These are phyloP conservation scores for Petrocephalus schoutedeni DNA, from an alignment of 2,797 vertebrate genomes.

Conservation along the genomic window DNA sequence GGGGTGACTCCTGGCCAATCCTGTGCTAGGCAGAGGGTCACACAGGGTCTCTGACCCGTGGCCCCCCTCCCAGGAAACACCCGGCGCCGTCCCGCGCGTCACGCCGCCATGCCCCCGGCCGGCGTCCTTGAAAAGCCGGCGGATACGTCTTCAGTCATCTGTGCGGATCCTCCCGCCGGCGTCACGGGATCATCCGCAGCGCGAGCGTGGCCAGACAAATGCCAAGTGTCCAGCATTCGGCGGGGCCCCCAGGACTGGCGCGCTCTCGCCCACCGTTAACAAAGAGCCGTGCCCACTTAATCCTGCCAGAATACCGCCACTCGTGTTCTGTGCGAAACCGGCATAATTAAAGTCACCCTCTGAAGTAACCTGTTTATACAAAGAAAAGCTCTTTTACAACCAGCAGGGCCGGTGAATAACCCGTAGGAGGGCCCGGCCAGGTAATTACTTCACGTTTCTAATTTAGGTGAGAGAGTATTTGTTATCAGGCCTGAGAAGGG, in stretches of 20 bases:
- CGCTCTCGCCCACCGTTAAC: slow-evolving; percentile 51
- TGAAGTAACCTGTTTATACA: slow-evolving; percentile 69
- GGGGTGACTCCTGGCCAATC: not conserved
- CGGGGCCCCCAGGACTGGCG: slow-evolving; percentile 40
- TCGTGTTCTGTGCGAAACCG: slow-evolving; percentile 75
- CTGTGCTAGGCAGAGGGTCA: slow-evolving; percentile 7
- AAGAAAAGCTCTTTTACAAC: slow-evolving; percentile 59
- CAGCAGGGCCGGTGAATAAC: slow-evolving; percentile 42
- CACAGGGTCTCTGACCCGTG: not conserved
- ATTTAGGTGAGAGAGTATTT: slow-evolving; percentile 64
- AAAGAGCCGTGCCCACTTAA: slow-evolving; percentile 55
- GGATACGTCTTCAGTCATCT: slow-evolving; percentile 27
- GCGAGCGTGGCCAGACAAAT: slow-evolving; percentile 55
- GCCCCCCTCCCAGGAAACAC: slow-evolving; percentile 24
- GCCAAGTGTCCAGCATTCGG: slow-evolving; percentile 48
- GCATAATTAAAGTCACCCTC: slow-evolving; percentile 68
- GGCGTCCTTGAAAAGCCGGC: slow-evolving; percentile 54
- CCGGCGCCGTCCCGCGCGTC: slow-evolving; percentile 27
- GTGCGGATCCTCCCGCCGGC: slow-evolving; percentile 39
- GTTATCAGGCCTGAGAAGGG: slow-evolving; percentile 53
- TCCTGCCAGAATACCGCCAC: slow-evolving; percentile 62
- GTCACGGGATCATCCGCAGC: slow-evolving; percentile 59
- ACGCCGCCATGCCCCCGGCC: slow-evolving; percentile 43
- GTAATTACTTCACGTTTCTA: slow-evolving; percentile 65
- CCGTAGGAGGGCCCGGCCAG: slow-evolving; percentile 47